Evolutionary conservation across 2,797 vertebrate genomes (phyloP), one percentile per base, ranked within the genome.

Genomic region (Hyperoplus immaculatus): DNA sequence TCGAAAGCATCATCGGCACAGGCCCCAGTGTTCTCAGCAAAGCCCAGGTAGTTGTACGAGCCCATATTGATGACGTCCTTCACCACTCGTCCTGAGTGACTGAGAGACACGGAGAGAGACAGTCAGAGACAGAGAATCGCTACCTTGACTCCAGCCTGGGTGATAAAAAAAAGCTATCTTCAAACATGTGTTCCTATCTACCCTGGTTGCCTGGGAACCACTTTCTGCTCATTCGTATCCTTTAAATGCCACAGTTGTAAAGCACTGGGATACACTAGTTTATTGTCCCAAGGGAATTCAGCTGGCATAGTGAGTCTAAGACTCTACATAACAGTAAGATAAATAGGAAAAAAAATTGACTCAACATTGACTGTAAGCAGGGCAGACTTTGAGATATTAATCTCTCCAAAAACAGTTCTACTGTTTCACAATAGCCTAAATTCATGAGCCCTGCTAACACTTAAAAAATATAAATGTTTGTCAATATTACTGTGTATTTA

Each of bases 31-130:
- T 97, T 98, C 85, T 97, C 96, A 10, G 97, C 97, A 86, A 99
- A 99, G 89, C 98, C 97, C 63, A 99, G 96, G 92, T 99, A 99
- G 91, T 99, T 99, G 93, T 99, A 99, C 0, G 98, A 99, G 56
- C 98, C 98, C 97, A 99, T 97, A 77, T 99, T 99, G 93, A 99
- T 98, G 74, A 99, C 94, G 41, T 91, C 95, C 86, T 97, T 97
- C 91, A 97, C 94, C 80, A 98, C 92, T 88, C 89, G 96, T 47
- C 97, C 98, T 0, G 97, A 98, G 85, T 97, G 96, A 79, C 98
- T 99, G 85, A 72, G 71, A 74, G 59, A 60, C 56, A 88, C n/a
- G 29, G 29, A 29, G 29, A 55, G 38, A 70, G 11, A 45, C 51
- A 57, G 18, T 21, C 38, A 64, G 4, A 58, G 4, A 71, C 41